Evolutionary conservation across 1,140 invertebrate genomes (phyloP), one percentile per base, ranked within the genome.

Genomic region (Drosophila arizonae): DNA sequence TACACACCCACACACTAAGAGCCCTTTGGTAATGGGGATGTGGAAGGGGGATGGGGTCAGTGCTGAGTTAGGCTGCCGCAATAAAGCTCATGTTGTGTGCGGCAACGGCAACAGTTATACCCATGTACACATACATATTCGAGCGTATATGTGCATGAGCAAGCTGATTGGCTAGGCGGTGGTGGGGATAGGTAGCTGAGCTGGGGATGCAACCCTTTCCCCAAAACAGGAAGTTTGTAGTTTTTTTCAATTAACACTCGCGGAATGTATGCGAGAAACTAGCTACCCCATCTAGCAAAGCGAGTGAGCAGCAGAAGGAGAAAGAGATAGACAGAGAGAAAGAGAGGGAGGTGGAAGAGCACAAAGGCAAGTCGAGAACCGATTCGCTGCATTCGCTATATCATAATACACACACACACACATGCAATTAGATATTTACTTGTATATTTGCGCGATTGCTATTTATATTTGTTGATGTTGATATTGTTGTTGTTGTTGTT

Each of bases 11-110:
- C 48, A 50, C 58, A 45, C 51, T 54, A 58, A 57, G 66, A 45
- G 41, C 50, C 60, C 45, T 54, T 54, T 51, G 66, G 4, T 50
- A 45, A 41, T 15, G 54, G 28, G 46, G 21, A 10, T 11, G 43
- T 26, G 15, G 45, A 10, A 39, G 11, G 28, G 61, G 15, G 46
- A 30, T 5, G 58, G 50, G 68, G 15, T 36, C 43, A 15, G 15
- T 46, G 74, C 46, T 50, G 66, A 69, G 61, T 70, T 70, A 45
- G 68, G 68, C 76, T 84, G 82, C 82, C 82, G 75, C 82, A 87
- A 87, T 87, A 84, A 77, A 79, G 81, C 79, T 88, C 79, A 79
- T 88, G 84, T 87, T 87, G 82, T 87, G 84, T 79, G 79, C 79
- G 84, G 82, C 81, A 87, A 86, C 62, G 75, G 75, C 76, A 87